Evolutionary conservation across 2,113 vertebrate genomes (phyloP).

Genomic region (Lates calcarifer): DNA sequence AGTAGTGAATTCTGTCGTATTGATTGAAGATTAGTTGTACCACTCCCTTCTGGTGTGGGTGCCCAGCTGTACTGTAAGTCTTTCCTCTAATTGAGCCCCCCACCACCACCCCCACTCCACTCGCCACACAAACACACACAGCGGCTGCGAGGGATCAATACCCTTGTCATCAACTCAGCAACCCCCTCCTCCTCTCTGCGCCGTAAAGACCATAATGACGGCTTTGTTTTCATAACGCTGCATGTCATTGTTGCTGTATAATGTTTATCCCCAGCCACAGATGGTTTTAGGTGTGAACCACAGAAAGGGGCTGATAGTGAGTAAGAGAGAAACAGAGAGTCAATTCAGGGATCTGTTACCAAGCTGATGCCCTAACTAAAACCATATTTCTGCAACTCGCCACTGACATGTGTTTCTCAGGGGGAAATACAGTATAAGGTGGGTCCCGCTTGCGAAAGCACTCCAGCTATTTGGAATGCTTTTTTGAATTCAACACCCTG

Average conservation of each 20-base stretch:
- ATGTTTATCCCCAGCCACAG: slow-evolving; percentile 63
- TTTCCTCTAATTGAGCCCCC: slow-evolving; percentile 32
- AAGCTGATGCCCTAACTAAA: slow-evolving; percentile 60
- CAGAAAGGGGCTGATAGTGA: slow-evolving; percentile 54
- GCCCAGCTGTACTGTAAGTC: slow-evolving; percentile 54
- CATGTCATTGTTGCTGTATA: slow-evolving; percentile 55
- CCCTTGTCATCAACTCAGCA: slow-evolving; percentile 52
- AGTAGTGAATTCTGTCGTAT: slow-evolving; percentile 5
- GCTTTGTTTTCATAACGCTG: slow-evolving; percentile 61
- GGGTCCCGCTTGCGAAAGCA: slow-evolving; percentile 33
- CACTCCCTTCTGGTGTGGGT: slow-evolving; percentile 56
- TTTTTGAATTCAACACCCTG: slow-evolving; percentile 32
- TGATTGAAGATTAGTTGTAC: slow-evolving; percentile 30
- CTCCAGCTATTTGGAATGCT: slow-evolving; percentile 39
- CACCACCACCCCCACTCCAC: slow-evolving; percentile 2
- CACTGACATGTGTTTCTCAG: slow-evolving; percentile 55
- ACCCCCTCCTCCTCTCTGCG: slow-evolving; percentile 24
- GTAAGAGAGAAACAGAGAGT: slow-evolving; percentile 61
- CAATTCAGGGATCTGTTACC: slow-evolving; percentile 68
- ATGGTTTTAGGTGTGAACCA: slow-evolving; percentile 77
- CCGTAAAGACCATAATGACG: slow-evolving; percentile 42
- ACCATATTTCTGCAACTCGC: slow-evolving; percentile 65
- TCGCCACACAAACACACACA: slow-evolving; percentile 26
- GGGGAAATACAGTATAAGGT: slow-evolving; percentile 60
- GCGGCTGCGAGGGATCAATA: slow-evolving; percentile 55